phyloP scores from a whole-genome alignment of 2,113 vertebrate species.

The Guaruba guarouba region DNA sequence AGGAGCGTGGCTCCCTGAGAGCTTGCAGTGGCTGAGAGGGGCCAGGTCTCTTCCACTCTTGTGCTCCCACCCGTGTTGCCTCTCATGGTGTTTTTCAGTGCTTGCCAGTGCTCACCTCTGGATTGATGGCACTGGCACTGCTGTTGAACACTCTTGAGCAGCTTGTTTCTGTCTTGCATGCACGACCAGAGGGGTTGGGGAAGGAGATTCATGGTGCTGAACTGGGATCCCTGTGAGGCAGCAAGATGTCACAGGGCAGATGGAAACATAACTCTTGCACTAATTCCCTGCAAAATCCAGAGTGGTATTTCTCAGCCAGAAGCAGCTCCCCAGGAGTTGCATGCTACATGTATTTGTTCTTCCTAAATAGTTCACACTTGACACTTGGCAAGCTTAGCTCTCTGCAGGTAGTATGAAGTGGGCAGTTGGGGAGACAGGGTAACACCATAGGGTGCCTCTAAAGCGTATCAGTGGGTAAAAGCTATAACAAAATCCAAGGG shows the following conservation, averaged over 20 bases:
- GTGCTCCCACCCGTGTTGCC: fast-evolving
- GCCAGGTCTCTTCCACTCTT: not conserved
- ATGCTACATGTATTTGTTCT: not conserved
- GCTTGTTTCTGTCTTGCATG: not conserved
- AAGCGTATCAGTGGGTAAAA: not conserved
- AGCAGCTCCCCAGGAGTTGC: not conserved
- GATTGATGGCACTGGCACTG: not conserved
- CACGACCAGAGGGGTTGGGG: not conserved
- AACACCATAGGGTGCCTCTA: not conserved
- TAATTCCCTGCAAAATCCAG: not conserved
- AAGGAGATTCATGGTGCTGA: not conserved
- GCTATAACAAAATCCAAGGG: not conserved
- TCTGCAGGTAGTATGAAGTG: not conserved
- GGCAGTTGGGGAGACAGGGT: not conserved
- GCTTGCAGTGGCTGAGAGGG: not conserved
- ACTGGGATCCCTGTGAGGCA: not conserved
- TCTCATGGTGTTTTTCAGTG: fast-evolving
- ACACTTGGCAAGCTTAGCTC: not conserved
- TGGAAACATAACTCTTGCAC: not conserved
- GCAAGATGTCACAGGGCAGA: not conserved
- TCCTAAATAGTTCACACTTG: not conserved
- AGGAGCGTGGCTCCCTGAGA: not conserved
- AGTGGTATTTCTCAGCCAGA: not conserved
- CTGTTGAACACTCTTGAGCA: not conserved
- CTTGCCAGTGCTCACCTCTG: not conserved